Evolutionary conservation across 2,888 invertebrate species (phyloP).

Genomic region (Lysandra bellargus): DNA sequence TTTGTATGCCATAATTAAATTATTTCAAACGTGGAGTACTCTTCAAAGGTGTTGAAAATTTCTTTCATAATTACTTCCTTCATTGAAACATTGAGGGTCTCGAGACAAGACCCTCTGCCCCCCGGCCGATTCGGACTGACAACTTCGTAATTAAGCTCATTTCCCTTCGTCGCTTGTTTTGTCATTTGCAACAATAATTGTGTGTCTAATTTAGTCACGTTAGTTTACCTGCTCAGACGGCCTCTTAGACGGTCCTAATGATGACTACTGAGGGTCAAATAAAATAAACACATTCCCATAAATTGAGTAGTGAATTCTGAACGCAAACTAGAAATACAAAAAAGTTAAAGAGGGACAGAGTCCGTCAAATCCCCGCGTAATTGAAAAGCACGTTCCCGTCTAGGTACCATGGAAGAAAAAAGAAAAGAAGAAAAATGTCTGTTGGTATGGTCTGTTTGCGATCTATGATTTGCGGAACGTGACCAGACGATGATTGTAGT

Average conservation of each 20-base stretch:
- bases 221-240: slow-evolving; percentile 33
- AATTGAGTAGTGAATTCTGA: neutral
- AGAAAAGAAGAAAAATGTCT: slow-evolving; percentile 65
- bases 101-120: slow-evolving; percentile 57
- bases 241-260: slow-evolving; percentile 42
- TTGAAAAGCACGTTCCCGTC: slow-evolving; percentile 58
- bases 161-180: slow-evolving; percentile 67
- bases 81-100: slow-evolving; percentile 69
- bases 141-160: slow-evolving; percentile 77
- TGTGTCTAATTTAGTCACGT: slow-evolving; percentile 50
- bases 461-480: slow-evolving; percentile 74
- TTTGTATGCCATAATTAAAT: slow-evolving; percentile 32
- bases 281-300: neutral
- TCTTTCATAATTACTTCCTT: slow-evolving; percentile 69
- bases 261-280: slow-evolving; percentile 6
- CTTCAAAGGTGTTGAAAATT: slow-evolving; percentile 61
- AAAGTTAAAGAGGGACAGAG: slow-evolving; percentile 51
- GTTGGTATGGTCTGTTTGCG: slow-evolving; percentile 68
- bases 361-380: slow-evolving; percentile 54
- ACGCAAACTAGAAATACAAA: slow-evolving; percentile 9
- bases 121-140: slow-evolving; percentile 63
- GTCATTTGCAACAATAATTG: slow-evolving; percentile 64
- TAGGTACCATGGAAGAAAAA: slow-evolving; percentile 56
- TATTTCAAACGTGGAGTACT: slow-evolving; percentile 50
- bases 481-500: slow-evolving; percentile 68